Conservation (phyloP, 2,888 invertebrate genomes). For the Drosophila incognita region DNA sequence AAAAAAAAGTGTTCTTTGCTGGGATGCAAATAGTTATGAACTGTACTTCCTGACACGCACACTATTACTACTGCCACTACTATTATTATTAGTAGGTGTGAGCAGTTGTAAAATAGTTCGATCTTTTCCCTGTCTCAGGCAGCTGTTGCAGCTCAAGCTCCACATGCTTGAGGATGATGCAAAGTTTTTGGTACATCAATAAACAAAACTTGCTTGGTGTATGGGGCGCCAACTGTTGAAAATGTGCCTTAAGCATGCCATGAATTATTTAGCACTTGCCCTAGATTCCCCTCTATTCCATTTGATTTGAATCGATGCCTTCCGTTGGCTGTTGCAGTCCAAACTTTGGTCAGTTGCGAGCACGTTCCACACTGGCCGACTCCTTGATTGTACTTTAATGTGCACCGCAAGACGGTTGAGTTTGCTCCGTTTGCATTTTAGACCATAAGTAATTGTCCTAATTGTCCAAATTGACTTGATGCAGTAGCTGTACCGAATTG, state of each 20-base stretch:
- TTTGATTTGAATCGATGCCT: neutral
- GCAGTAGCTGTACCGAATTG: conserved; percentile 26
- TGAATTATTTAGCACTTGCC: conserved; percentile 57
- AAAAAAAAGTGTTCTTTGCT: neutral
- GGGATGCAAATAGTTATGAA: conserved; percentile 28
- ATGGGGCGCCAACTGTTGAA: conserved; percentile 45
- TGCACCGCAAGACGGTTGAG: conserved; percentile 42
- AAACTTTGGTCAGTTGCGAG: conserved; percentile 39
- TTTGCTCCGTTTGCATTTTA: conserved; percentile 37
- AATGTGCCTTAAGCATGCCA: conserved; percentile 57
- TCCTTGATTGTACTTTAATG: conserved; percentile 52
- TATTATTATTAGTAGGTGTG: conserved; percentile 8
- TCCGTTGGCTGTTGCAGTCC: conserved; percentile 20
- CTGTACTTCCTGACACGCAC: conserved; percentile 4
- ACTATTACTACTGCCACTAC: neutral
- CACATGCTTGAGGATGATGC: conserved; percentile 35
- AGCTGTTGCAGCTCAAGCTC: conserved; percentile 10
- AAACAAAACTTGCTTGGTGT: conserved; percentile 41
- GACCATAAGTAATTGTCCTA: conserved; percentile 45
- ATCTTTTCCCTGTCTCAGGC: neutral
- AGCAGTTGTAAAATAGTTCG: conserved; percentile 43
- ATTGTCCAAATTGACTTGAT: conserved; percentile 47
- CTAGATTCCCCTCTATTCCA: neutral
- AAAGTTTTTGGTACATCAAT: conserved; percentile 59
- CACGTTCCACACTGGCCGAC: conserved; percentile 42